A percentile compares a stretch with the other conserved stretches of the same genome.
Conservation (phyloP, 2,113 vertebrate genomes). For the Callocephalon fimbriatum region DNA sequence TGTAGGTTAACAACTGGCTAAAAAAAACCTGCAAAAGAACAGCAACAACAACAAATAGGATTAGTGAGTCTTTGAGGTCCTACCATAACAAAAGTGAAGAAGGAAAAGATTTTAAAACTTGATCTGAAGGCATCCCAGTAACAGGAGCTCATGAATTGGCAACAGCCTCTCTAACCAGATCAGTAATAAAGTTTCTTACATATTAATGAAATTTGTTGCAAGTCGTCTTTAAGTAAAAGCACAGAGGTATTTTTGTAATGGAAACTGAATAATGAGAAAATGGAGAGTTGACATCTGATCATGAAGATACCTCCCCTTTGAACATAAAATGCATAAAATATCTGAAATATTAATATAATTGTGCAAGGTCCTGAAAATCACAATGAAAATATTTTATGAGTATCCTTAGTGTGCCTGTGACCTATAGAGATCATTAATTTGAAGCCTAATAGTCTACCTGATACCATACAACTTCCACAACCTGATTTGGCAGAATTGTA, state of each 20-base stretch:
- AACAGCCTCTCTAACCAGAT: background rate
- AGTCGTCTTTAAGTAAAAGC: background rate
- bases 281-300: constrained; percentile 15
- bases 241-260: background rate
- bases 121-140: background rate
- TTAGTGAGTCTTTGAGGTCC: background rate
- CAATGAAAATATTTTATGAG: constrained; percentile 72
- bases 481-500: constrained; percentile 36
- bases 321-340: constrained; percentile 57
- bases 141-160: background rate
- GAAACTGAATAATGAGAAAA: constrained; percentile 27
- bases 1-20: background rate
- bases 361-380: constrained; percentile 64
- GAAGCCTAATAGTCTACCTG: constrained; percentile 64
- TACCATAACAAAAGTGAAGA: background rate
- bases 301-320: constrained; percentile 6
- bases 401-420: constrained; percentile 65
- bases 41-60: background rate
- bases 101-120: background rate
- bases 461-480: constrained; percentile 21
- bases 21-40: background rate
- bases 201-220: background rate
- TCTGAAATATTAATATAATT: constrained; percentile 66
- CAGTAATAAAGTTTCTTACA: background rate
- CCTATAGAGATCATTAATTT: constrained; percentile 73